Evolutionary conservation across 2,888 invertebrate genomes (phyloP).

Genomic region (Auanema freiburgensis): DNA sequence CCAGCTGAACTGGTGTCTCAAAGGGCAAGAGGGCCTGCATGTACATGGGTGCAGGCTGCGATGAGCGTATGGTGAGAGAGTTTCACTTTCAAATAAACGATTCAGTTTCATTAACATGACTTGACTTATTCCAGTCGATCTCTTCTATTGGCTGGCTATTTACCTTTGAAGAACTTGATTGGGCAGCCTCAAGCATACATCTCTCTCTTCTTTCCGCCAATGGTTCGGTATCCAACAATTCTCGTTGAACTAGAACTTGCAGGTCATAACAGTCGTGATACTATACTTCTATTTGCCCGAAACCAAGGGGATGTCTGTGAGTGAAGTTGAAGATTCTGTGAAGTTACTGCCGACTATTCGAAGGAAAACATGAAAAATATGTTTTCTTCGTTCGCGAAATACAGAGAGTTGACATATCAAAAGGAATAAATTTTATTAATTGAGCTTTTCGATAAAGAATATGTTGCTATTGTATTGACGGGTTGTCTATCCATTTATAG

Average conservation of each 20-base stretch:
- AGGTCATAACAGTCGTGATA: conserved; percentile 14
- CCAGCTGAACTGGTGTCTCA: conserved; percentile 24
- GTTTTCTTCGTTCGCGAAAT: too few species aligned
- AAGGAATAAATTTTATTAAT: too few species aligned
- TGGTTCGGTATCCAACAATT: conserved; percentile 10
- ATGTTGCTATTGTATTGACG: too few species aligned
- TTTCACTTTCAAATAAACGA: not conserved
- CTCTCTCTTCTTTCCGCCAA: conserved; percentile 16
- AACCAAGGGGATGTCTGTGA: conserved; percentile 5
- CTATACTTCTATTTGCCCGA: conserved; percentile 21
- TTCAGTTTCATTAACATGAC: too few species aligned
- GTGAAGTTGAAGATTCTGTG: conserved; percentile 5
- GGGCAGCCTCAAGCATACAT: conserved; percentile 18
- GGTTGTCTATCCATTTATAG: too few species aligned
- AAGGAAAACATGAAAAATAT: too few species aligned
- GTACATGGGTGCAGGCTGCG: conserved; percentile 21
- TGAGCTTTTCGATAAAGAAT: too few species aligned
- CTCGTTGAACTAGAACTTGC: not conserved
- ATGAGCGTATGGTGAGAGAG: conserved; percentile 16
- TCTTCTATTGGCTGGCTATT: conserved; percentile 11
- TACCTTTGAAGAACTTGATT: conserved; percentile 2
- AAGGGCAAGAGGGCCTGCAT: conserved; percentile 22
- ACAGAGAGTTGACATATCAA: too few species aligned
- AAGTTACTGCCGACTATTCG: too few species aligned
- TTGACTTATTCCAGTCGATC: conserved; percentile 6